phyloP scores from a whole-genome alignment of 1,140 invertebrate genomes.

The Ganaspis sp. region DNA sequence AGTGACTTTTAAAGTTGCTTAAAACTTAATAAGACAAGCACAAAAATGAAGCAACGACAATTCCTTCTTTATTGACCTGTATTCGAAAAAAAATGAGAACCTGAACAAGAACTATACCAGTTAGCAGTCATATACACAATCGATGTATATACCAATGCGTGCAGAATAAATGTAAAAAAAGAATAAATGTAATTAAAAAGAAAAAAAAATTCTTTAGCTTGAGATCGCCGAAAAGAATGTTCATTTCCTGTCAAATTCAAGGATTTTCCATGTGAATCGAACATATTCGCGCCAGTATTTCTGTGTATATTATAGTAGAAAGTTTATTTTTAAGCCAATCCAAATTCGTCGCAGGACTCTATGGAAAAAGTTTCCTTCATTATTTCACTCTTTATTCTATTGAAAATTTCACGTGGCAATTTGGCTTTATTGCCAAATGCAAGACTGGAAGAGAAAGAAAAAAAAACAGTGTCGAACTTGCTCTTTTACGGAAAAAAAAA shows the following conservation, averaged over 20 bases:
- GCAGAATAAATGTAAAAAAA: not conserved
- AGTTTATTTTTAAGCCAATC: constrained; percentile 2
- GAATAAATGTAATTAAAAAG: not conserved
- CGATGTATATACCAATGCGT: constrained; percentile 13
- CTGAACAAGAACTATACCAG: not conserved
- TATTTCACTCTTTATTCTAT: not conserved
- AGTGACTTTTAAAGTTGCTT: no score
- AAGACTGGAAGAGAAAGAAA: not conserved
- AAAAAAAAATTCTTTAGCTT: not conserved
- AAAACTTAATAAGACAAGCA: no score
- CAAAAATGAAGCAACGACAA: no score
- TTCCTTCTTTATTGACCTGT: not conserved
- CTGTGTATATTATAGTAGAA: constrained; percentile 19
- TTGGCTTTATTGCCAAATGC: not conserved
- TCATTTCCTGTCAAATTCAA: not conserved
- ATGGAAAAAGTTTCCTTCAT: not conserved
- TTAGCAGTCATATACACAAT: not conserved
- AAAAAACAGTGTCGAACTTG: not conserved
- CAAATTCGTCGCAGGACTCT: not conserved
- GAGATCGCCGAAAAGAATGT: not conserved
- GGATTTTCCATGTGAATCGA: not conserved
- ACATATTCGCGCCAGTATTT: constrained; percentile 24
- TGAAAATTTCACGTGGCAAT: not conserved
- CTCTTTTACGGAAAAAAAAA: not conserved
- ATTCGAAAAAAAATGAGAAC: not conserved